These are phyloP conservation scores for Melieria crassipennis DNA, from an alignment of 2,888 invertebrate species.

Conservation along the genomic window DNA sequence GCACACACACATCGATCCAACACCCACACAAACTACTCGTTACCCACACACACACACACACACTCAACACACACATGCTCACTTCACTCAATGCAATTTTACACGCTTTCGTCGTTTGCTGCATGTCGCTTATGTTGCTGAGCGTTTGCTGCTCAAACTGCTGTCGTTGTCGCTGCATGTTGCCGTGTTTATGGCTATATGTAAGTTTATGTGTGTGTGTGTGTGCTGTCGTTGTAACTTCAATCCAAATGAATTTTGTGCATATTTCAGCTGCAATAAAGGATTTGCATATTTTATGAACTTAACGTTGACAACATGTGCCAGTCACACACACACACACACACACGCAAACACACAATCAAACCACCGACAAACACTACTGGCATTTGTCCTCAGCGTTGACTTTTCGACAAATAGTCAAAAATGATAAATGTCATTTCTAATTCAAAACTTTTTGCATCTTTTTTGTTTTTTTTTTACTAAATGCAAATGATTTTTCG, in stretches of 20 bases:
- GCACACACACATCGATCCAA: conserved; percentile 13
- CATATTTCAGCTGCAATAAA: conserved; percentile 35
- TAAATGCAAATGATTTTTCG: neutral
- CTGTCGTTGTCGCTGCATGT: neutral
- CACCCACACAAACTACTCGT: neutral
- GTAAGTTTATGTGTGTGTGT: too few relatives aligned
- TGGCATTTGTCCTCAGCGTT: neutral
- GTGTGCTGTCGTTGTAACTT: conserved; percentile 7
- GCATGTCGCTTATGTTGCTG: too few relatives aligned
- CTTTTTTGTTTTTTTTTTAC: neutral
- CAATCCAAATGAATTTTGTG: conserved; percentile 28
- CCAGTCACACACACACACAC: too few relatives aligned
- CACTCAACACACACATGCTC: neutral
- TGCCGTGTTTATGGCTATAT: neutral
- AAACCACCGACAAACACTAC: too few relatives aligned
- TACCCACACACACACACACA: neutral
- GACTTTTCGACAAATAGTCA: conserved; percentile 8
- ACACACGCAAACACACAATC: too few relatives aligned
- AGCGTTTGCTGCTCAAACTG: neutral
- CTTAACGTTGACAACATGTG: conserved; percentile 7
- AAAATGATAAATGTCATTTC: conserved; percentile 46
- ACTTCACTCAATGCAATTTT: conserved; percentile 8
- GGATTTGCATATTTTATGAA: conserved; percentile 46
- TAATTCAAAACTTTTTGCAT: conserved; percentile 41
- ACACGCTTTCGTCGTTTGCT: neutral